Percentiles rank a stretch among this genome's conserved stretches.
Evolutionary conservation across 2,888 invertebrate species (phyloP).

Genomic region (Athetis lepigone): DNA sequence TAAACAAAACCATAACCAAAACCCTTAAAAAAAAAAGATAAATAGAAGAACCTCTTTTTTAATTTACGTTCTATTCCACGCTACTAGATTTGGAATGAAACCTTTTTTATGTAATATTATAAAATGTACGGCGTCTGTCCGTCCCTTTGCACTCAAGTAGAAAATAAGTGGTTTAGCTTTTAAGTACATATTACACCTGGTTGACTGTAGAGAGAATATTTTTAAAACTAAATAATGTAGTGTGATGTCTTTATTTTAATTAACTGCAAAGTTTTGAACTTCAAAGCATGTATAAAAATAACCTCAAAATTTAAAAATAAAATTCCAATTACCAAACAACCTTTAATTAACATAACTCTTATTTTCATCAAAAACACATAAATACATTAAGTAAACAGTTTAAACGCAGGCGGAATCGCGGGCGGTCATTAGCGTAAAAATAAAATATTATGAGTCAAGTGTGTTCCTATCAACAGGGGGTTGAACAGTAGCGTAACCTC

Average conservation of each 20-base stretch:
- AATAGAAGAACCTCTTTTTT: constrained; percentile 15
- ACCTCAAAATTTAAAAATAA: background rate
- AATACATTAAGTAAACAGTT: constrained; percentile 56
- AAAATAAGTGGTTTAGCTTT: constrained; percentile 28
- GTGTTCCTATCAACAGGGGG: constrained; percentile 83
- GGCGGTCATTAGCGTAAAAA: constrained; percentile 69
- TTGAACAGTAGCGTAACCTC: constrained; percentile 85
- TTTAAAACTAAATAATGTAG: background rate
- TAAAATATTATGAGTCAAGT: constrained; percentile 74
- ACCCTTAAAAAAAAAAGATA: constrained; percentile 1
- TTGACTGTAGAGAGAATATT: background rate
- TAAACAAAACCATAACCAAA: no score
- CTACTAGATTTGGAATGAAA: constrained; percentile 44
- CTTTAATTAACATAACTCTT: constrained; percentile 19
- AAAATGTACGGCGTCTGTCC: constrained; percentile 28
- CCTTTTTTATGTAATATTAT: constrained; percentile 39
- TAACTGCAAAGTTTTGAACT: background rate
- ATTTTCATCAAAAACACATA: constrained; percentile 51
- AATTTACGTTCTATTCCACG: constrained; percentile 52
- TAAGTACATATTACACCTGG: background rate
- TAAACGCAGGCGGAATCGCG: constrained; percentile 52
- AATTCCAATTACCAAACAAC: constrained; percentile 5
- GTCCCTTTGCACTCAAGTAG: constrained; percentile 27
- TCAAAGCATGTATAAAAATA: background rate
- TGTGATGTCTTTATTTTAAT: background rate